These are phyloP conservation scores for Gobionotothen gibberifrons DNA, from an alignment of 2,797 vertebrate species.

Conservation along the genomic window DNA sequence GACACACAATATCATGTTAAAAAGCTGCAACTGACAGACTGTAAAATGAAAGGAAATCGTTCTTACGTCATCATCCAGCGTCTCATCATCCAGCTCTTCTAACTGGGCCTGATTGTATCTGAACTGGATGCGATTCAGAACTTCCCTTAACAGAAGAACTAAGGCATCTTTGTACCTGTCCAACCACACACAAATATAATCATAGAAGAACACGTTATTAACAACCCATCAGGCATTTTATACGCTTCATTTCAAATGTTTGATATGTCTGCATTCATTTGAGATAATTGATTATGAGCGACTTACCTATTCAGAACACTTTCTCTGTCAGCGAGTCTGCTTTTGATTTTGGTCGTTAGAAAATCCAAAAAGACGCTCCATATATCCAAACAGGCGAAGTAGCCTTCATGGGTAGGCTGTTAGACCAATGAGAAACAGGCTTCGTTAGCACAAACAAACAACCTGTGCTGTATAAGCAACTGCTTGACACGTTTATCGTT, in stretches of 20 bases:
- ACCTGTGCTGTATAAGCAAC: background rate
- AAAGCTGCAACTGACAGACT: background rate
- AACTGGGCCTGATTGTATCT: constrained; percentile 96
- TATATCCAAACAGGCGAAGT: constrained; percentile 98
- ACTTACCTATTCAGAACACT: constrained; percentile 93
- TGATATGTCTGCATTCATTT: background rate
- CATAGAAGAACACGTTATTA: background rate
- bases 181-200: constrained; percentile 20
- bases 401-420: constrained; percentile 97
- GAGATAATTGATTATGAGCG: background rate
- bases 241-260: background rate
- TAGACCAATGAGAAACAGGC: constrained; percentile 32
- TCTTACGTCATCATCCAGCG: constrained; percentile 96
- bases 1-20: background rate
- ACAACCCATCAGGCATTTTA: background rate
- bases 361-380: constrained; percentile 98
- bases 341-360: constrained; percentile 96
- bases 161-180: constrained; percentile 96
- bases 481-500: constrained; percentile 39
- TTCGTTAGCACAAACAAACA: background rate
- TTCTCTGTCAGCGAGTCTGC: constrained; percentile 93
- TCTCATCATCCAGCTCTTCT: constrained; percentile 97
- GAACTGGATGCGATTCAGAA: constrained; percentile 97
- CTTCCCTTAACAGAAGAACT: constrained; percentile 93
- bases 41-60: background rate